A percentile compares a stretch with the other conserved stretches of the same genome.
Evolutionary conservation across 2,797 vertebrate species (phyloP).

Genomic region (Scolopax bukidnonensis): DNA sequence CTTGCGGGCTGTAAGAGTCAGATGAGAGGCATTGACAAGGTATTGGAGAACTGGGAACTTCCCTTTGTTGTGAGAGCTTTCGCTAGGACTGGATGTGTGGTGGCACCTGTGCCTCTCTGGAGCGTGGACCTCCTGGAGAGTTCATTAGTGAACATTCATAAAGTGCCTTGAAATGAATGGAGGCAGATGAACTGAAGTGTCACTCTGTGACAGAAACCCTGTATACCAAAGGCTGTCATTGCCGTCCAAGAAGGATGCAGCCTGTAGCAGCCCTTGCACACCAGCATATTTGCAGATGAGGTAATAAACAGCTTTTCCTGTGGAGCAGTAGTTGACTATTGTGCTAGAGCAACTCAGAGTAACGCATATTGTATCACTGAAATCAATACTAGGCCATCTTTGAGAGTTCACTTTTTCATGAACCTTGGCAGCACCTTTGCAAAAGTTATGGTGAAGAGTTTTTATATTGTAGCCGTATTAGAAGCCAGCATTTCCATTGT

Average conservation of each 20-base stretch:
- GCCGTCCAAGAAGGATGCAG: neutral
- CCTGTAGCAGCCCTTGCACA: neutral
- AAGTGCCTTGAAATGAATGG: neutral
- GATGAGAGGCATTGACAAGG: neutral
- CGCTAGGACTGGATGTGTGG: neutral
- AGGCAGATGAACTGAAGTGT: constrained; percentile 44
- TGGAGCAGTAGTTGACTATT: fast-evolving
- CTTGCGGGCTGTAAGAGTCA: neutral
- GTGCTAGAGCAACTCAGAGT: neutral
- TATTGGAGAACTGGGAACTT: neutral
- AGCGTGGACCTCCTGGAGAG: neutral
- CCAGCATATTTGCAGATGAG: neutral
- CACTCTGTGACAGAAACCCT: neutral
- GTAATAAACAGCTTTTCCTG: neutral
- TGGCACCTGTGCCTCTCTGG: constrained; percentile 47
- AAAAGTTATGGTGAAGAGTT: neutral
- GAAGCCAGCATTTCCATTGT: neutral
- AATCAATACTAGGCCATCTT: neutral
- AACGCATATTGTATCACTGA: neutral
- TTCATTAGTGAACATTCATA: constrained; percentile 37
- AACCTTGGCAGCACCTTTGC: neutral
- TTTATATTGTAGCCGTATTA: neutral
- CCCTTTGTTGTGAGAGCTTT: neutral
- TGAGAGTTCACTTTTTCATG: neutral
- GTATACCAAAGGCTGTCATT: neutral